phyloP scores from a whole-genome alignment of 2,113 vertebrate species.

The Seriola dumerili region DNA sequence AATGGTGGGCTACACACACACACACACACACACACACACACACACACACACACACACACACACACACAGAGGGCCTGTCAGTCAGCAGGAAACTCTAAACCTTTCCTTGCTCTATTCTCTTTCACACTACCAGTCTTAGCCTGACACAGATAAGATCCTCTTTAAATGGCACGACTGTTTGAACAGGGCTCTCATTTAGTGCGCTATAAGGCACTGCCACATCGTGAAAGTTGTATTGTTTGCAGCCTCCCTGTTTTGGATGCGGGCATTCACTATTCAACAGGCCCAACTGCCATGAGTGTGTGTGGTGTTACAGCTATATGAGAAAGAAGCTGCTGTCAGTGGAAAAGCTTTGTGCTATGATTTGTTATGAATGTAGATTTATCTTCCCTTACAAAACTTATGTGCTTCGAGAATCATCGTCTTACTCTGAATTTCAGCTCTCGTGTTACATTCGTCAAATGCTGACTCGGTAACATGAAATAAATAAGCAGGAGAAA shows the following conservation, averaged over 20 bases:
- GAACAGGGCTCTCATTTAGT: slow-evolving; percentile 49
- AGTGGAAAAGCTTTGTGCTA: slow-evolving; percentile 16
- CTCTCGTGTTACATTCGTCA: slow-evolving; percentile 12
- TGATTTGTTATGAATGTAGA: slow-evolving; percentile 14
- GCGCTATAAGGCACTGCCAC: slow-evolving; percentile 22
- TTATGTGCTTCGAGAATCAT: background rate
- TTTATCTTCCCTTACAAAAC: background rate
- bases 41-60: slow-evolving; percentile 12
- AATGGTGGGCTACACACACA: slow-evolving; percentile 13
- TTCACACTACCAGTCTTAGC: slow-evolving; percentile 47
- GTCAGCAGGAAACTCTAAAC: slow-evolving; percentile 53
- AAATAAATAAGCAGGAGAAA: background rate
- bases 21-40: slow-evolving; percentile 21
- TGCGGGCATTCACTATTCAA: background rate
- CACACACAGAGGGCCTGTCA: slow-evolving; percentile 21
- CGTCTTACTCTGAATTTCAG: background rate
- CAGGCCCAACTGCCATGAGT: background rate
- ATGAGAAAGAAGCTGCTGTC: slow-evolving; percentile 35
- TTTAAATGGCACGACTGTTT: slow-evolving; percentile 44
- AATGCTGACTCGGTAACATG: slow-evolving; percentile 10
- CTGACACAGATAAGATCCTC: slow-evolving; percentile 55
- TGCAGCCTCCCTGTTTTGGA: slow-evolving; percentile 19
- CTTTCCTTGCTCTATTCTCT: slow-evolving; percentile 37
- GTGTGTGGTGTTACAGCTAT: background rate
- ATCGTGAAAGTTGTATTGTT: slow-evolving; percentile 31